Percentiles rank a stretch among this genome's conserved stretches.
phyloP scores from a whole-genome alignment of 2,888 invertebrate species.

The Acleris holmiana region DNA sequence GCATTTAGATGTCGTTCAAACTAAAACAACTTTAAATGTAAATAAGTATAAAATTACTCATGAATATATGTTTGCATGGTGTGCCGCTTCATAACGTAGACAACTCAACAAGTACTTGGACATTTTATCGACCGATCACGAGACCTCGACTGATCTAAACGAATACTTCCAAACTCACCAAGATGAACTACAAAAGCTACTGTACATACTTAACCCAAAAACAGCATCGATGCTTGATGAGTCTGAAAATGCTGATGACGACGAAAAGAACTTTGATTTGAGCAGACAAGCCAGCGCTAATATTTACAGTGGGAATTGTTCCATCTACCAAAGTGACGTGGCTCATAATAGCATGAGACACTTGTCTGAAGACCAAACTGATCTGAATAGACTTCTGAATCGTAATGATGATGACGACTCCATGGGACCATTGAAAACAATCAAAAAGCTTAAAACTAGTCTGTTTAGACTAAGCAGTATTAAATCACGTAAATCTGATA shows the following conservation, averaged over 20 bases:
- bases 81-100: constrained; percentile 68
- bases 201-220: constrained; percentile 70
- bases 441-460: constrained; percentile 86
- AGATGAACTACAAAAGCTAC: constrained; percentile 69
- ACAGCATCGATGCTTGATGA: constrained; percentile 68
- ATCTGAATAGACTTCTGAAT: constrained; percentile 77
- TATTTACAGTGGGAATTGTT: constrained; percentile 63
- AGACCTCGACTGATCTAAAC: constrained; percentile 68
- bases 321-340: constrained; percentile 70
- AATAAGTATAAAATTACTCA: constrained; percentile 59
- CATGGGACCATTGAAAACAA: constrained; percentile 77
- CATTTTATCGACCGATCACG: constrained; percentile 83
- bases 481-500: constrained; percentile 82
- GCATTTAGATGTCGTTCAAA: constrained; percentile 33
- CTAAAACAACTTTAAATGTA: constrained; percentile 41
- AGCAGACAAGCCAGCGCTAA: constrained; percentile 62
- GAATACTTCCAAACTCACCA: constrained; percentile 73
- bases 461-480: constrained; percentile 86
- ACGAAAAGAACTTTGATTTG: constrained; percentile 63
- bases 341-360: constrained; percentile 69
- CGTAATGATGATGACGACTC: constrained; percentile 81
- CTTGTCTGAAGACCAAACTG: constrained; percentile 73
- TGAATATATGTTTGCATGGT: constrained; percentile 78
- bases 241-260: constrained; percentile 66
- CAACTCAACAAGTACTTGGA: constrained; percentile 85